Conservation (phyloP, 2,113 vertebrate genomes). For the Varanus komodoensis region DNA sequence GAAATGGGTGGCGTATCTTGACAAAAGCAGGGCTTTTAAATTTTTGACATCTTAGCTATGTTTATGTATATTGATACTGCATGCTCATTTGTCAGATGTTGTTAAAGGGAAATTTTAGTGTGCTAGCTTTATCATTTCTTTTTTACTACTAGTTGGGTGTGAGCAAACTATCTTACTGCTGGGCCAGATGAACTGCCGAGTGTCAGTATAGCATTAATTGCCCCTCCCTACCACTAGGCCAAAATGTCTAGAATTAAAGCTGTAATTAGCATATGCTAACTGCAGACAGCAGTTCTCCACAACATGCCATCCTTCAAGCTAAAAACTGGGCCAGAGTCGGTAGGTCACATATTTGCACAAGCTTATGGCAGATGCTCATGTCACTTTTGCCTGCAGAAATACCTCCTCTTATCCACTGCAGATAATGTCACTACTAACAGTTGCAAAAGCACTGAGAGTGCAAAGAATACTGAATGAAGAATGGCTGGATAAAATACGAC, state of each 20-base stretch:
- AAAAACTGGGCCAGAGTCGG: background rate
- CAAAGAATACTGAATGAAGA: too few species aligned
- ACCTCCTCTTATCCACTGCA: background rate
- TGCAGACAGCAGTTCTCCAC: background rate
- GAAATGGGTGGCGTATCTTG: too few species aligned
- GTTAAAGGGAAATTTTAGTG: too few species aligned
- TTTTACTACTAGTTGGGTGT: background rate
- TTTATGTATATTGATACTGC: background rate
- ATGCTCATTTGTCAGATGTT: background rate
- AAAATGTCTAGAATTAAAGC: background rate
- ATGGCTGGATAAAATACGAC: too few species aligned
- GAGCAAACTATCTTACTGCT: background rate
- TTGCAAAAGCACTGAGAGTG: too few species aligned
- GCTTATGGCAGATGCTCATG: background rate
- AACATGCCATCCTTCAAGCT: background rate
- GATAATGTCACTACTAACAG: background rate
- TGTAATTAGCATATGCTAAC: background rate
- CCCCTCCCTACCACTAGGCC: background rate
- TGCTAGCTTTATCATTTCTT: too few species aligned
- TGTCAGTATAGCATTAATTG: background rate
- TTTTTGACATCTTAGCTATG: background rate
- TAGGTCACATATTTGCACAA: background rate
- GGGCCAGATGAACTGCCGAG: background rate
- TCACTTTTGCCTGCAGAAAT: background rate
- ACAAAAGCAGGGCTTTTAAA: background rate